A percentile compares a stretch with the other conserved stretches of the same genome.
Conservation (phyloP, 2,113 vertebrate genomes). For the Aptenodytes patagonicus region DNA sequence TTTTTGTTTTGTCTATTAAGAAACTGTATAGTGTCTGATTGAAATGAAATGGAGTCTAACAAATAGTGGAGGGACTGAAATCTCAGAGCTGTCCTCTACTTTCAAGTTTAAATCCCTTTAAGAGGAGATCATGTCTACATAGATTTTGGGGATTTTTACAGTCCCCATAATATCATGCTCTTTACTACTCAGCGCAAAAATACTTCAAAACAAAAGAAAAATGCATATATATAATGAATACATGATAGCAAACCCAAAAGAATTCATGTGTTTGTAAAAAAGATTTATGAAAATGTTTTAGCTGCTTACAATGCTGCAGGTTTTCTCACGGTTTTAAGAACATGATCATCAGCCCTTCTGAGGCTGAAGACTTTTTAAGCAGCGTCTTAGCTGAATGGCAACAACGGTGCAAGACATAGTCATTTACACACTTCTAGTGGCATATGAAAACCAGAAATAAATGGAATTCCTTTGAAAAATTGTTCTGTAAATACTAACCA, state of each 20-base stretch:
- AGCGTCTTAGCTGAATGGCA: background rate
- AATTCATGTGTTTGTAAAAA: background rate
- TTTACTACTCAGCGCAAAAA: background rate
- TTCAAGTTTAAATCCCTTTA: background rate
- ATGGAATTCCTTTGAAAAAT: background rate
- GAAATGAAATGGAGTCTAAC: background rate
- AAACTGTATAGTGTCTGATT: background rate
- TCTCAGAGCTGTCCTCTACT: background rate
- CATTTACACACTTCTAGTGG: background rate
- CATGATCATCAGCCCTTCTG: background rate
- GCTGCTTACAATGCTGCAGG: background rate
- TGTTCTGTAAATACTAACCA: background rate
- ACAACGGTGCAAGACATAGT: background rate
- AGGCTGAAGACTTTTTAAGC: background rate
- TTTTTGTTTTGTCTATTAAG: slow-evolving; percentile 5
- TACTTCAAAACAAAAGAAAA: background rate
- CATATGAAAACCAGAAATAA: background rate
- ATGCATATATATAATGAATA: background rate
- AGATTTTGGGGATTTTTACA: background rate
- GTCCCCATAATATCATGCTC: background rate
- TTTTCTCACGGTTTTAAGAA: background rate
- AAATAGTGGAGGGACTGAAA: background rate
- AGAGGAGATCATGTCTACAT: background rate
- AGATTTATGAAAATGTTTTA: background rate
- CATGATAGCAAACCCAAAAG: background rate